Percentiles rank a stretch among this genome's conserved stretches.
phyloP scores from a whole-genome alignment of 2,113 vertebrate species.

The Micromys minutus region DNA sequence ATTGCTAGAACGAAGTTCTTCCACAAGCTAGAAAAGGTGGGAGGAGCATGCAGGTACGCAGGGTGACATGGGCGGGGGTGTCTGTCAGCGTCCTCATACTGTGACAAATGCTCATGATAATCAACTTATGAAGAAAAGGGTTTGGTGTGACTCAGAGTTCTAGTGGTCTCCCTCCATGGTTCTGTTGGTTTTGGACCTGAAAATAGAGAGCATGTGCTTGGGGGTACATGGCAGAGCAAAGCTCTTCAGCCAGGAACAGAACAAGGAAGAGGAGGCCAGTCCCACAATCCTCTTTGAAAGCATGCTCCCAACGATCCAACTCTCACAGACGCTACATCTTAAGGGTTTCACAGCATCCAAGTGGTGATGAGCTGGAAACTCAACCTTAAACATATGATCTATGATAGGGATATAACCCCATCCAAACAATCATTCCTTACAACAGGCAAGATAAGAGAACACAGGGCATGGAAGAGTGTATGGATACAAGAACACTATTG shows the following conservation, averaged over 20 bases:
- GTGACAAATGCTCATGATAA: not conserved
- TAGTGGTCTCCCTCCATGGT: no score
- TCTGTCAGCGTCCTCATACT: no score
- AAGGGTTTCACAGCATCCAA: not conserved
- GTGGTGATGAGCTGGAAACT: not conserved
- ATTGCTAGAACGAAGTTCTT: not conserved
- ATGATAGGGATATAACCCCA: not conserved
- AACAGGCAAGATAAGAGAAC: not conserved
- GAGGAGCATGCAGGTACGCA: no score
- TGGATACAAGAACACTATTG: not conserved
- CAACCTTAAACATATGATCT: not conserved
- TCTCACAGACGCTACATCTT: not conserved
- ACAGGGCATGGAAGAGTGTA: not conserved
- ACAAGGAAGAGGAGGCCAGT: not conserved
- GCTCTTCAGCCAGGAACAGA: not conserved
- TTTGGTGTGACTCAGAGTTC: not conserved
- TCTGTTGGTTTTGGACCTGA: not conserved
- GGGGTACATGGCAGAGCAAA: not conserved
- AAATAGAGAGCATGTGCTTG: no score
- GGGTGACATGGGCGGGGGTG: not conserved
- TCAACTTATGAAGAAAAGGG: not conserved
- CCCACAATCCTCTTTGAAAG: not conserved
- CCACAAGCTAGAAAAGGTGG: no score
- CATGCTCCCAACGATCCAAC: no score
- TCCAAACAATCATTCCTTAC: not conserved